Evolutionary conservation across 2,888 invertebrate species (phyloP).

Genomic region (Argyresthia goedartella): DNA sequence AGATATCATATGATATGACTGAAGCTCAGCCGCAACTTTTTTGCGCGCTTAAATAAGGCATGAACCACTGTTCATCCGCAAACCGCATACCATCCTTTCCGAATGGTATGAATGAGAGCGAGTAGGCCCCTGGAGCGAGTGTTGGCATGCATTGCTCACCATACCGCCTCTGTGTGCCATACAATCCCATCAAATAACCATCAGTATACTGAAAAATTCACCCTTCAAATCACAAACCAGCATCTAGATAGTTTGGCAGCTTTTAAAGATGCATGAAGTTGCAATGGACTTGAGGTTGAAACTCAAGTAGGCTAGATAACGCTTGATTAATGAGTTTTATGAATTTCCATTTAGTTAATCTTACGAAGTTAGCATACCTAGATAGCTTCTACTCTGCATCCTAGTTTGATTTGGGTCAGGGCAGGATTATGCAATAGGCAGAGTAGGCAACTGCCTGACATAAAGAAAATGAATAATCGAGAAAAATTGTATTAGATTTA

Average conservation of each 20-base stretch:
- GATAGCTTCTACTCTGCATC: too few relatives aligned
- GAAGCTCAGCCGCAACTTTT: too few relatives aligned
- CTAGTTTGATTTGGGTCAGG: too few relatives aligned
- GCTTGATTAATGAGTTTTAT: constrained; percentile 2
- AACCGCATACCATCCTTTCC: too few relatives aligned
- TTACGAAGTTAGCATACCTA: background rate
- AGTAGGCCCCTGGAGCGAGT: constrained; percentile 21
- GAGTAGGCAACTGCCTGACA: too few relatives aligned
- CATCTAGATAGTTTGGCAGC: background rate
- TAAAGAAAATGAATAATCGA: too few relatives aligned
- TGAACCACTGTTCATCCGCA: too few relatives aligned
- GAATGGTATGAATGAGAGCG: constrained; percentile 50
- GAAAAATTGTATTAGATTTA: too few relatives aligned
- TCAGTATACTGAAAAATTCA: background rate
- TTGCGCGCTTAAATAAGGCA: too few relatives aligned
- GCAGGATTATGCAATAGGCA: too few relatives aligned
- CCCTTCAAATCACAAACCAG: background rate
- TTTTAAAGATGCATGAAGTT: background rate
- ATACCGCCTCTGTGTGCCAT: background rate
- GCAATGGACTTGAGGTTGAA: background rate
- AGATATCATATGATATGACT: too few relatives aligned
- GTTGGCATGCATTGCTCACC: background rate
- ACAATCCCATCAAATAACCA: constrained; percentile 7
- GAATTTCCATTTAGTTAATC: constrained; percentile 2
- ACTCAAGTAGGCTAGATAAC: background rate